phyloP scores from a whole-genome alignment of 1,140 invertebrate genomes.

The Armadillidium nasatum region DNA sequence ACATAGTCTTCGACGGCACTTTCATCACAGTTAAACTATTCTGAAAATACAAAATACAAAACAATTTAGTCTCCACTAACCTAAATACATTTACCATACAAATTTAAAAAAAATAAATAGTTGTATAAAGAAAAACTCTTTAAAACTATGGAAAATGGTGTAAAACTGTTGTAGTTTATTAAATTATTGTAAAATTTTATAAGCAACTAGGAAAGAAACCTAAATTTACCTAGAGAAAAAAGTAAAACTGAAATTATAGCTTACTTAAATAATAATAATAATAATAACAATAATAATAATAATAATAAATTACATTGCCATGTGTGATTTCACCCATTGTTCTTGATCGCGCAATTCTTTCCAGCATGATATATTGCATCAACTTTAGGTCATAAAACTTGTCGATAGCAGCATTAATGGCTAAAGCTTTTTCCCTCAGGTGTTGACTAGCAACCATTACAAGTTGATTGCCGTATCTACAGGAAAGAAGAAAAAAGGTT shows the following conservation, averaged over 20 bases:
- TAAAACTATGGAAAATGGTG: too few species aligned
- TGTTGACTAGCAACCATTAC: conserved; percentile 63
- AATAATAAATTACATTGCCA: conserved; percentile 53
- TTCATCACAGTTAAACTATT: conserved; percentile 3
- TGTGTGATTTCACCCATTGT: conserved; percentile 65
- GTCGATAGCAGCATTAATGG: conserved; percentile 49
- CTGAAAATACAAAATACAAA: background rate
- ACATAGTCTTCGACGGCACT: conserved; percentile 56
- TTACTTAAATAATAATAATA: too few species aligned
- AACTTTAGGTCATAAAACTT: conserved; percentile 46
- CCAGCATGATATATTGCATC: conserved; percentile 66
- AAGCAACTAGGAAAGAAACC: too few species aligned
- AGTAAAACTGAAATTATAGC: too few species aligned
- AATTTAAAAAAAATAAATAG: too few species aligned
- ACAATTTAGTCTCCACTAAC: too few species aligned
- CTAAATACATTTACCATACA: too few species aligned
- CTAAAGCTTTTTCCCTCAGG: conserved; percentile 56
- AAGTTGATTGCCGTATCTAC: conserved; percentile 48
- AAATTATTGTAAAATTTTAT: too few species aligned
- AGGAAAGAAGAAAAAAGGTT: background rate
- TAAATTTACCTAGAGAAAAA: too few species aligned
- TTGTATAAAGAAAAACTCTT: too few species aligned
- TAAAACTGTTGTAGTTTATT: too few species aligned
- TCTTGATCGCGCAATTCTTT: conserved; percentile 68
- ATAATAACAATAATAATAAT: too few species aligned